Evolutionary conservation across 2,797 vertebrate genomes (phyloP).

Genomic region (Benthosema pterotum): DNA sequence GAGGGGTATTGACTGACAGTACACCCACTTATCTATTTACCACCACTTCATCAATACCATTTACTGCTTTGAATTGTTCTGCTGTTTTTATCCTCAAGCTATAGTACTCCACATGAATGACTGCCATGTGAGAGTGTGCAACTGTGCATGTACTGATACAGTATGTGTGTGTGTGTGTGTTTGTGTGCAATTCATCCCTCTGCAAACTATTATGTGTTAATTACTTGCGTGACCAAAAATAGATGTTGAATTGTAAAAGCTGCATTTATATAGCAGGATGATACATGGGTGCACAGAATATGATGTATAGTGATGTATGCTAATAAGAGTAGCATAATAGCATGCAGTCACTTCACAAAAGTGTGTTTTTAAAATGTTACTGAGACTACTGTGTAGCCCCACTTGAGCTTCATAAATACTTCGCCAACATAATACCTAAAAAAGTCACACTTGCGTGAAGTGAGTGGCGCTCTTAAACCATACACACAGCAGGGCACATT

Average conservation of each 20-base stretch:
- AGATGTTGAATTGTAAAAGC: no score
- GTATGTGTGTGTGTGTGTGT: background rate
- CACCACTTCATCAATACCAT: constrained; percentile 41
- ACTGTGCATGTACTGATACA: background rate
- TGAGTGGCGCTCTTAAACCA: no score
- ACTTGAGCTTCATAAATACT: no score
- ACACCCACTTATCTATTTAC: constrained; percentile 20
- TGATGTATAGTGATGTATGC: no score
- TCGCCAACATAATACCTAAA: no score
- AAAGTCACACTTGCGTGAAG: no score
- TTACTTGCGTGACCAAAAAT: no score
- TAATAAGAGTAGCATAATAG: no score
- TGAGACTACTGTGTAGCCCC: constrained; percentile 18
- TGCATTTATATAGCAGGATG: no score
- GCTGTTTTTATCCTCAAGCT: constrained; percentile 33
- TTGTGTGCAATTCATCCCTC: constrained; percentile 19
- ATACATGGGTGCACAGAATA: no score
- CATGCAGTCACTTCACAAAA: no score
- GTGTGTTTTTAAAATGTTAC: constrained; percentile 44
- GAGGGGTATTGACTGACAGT: constrained; percentile 18
- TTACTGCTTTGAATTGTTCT: constrained; percentile 16
- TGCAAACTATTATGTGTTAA: background rate
- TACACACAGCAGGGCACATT: no score
- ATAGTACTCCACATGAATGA: background rate
- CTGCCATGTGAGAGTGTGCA: background rate